Evolutionary conservation across 2,797 vertebrate species (phyloP).

Genomic region (Gallinago nigripennis): DNA sequence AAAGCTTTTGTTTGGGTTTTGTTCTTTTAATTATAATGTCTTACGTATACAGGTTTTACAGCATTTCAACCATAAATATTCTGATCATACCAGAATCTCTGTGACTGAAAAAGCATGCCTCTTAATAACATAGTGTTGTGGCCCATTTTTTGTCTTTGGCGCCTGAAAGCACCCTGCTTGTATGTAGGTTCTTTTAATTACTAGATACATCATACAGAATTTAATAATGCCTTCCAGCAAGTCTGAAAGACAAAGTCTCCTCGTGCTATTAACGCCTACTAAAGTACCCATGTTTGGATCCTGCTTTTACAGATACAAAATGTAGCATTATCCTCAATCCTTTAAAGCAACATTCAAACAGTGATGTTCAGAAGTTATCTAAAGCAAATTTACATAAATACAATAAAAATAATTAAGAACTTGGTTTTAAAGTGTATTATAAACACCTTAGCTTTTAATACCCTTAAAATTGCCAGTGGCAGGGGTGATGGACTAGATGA

Average conservation of each 20-base stretch:
- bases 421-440: not conserved
- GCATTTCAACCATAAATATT: not conserved
- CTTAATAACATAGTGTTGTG: not conserved
- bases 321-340: not conserved
- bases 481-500: not conserved
- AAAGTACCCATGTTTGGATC: not conserved
- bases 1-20: not conserved
- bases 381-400: not conserved
- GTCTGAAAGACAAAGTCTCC: not conserved
- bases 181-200: not conserved
- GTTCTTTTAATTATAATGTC: not conserved
- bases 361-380: not conserved
- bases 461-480: rapidly evolving
- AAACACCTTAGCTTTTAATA: not conserved
- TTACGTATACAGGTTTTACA: not conserved
- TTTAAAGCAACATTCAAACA: not conserved
- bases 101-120: not conserved
- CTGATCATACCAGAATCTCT: not conserved
- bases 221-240: not conserved
- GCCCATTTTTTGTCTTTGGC: not conserved
- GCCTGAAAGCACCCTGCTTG: not conserved
- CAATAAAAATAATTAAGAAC: not conserved
- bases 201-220: not conserved
- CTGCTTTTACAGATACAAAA: not conserved
- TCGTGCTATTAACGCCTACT: not conserved